These are phyloP conservation scores for Limenitis camilla DNA, from an alignment of 2,888 invertebrate species.

Conservation along the genomic window DNA sequence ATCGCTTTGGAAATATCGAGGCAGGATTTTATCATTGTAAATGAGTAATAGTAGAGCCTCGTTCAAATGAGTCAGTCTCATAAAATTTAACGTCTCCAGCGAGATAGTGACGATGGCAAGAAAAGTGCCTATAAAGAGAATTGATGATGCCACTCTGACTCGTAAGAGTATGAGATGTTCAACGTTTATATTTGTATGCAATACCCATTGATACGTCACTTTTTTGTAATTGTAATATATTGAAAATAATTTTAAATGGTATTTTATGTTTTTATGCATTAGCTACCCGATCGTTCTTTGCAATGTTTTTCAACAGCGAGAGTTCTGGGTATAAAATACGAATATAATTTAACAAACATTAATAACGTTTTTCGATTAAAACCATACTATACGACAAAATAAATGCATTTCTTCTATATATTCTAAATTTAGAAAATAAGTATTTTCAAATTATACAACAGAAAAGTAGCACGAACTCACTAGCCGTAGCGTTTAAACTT, in stretches of 20 bases:
- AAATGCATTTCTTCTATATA: no score
- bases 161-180: constrained; percentile 12
- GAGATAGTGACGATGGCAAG: constrained; percentile 64
- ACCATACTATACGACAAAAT: no score
- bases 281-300: no score
- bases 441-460: no score
- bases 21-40: constrained; percentile 34
- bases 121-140: constrained; percentile 66
- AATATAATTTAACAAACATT: no score
- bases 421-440: no score
- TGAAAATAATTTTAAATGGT: not conserved
- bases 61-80: constrained; percentile 59
- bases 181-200: constrained; percentile 1
- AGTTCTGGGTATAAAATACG: no score
- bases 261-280: no score
- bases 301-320: no score
- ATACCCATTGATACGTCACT: constrained; percentile 1
- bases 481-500: no score
- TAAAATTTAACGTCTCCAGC: constrained; percentile 66
- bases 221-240: not conserved
- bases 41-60: constrained; percentile 48
- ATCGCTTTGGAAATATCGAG: constrained; percentile 24
- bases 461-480: no score
- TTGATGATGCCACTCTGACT: constrained; percentile 53
- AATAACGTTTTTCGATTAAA: no score